Evolutionary conservation across 2,888 invertebrate species (phyloP), one percentile per base, ranked within the genome.

Genomic region (Agriotes lineatus): DNA sequence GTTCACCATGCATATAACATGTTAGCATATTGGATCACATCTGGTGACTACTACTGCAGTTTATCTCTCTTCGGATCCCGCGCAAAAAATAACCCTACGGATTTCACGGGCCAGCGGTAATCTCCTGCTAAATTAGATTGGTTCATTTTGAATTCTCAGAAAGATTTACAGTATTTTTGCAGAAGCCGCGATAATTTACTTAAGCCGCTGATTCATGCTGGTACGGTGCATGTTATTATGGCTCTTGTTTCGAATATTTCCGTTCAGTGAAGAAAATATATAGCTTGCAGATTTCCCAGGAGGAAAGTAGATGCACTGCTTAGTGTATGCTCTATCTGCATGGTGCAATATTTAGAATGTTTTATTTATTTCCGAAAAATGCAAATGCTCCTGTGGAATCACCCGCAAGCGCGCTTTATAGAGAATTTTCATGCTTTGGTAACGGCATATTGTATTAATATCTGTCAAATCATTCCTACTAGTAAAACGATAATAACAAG

Each of bases 11-110:
- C 59, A 59, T 59, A 59, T 59, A 59, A 59, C 59, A 45, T 59
- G 59, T 59, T 59, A 59, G 59, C 59, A 59, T 59, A 59, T 59
- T 59, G 59, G 59, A 59, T 59, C 59, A 59, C 59, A 59, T 59
- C 59, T 59, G 59, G 59, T 59, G 59, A 44, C 59, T 59, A 33
- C 45, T 44, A 30, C 59, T 44, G 16, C 45, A 59, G 59, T 59
- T 59, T 59, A 59, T 59, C 59, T 59, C 44, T 42, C 56, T 57
- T 57, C 16, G 33, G 16, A 33, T 25, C 16, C 12, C 16, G 2
- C 25, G 59, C 42, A 59, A 44, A 59, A 59, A 59, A 45, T 59
- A 59, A 59, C 44, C 44, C 59, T 18, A 16, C 19, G 44, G 59
- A 59, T 59, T 59, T 59, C 59, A 45, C 44, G 44, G 45, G 30